These are phyloP conservation scores for Eupithecia subfuscata DNA, from an alignment of 2,888 invertebrate genomes.

Conservation along the genomic window DNA sequence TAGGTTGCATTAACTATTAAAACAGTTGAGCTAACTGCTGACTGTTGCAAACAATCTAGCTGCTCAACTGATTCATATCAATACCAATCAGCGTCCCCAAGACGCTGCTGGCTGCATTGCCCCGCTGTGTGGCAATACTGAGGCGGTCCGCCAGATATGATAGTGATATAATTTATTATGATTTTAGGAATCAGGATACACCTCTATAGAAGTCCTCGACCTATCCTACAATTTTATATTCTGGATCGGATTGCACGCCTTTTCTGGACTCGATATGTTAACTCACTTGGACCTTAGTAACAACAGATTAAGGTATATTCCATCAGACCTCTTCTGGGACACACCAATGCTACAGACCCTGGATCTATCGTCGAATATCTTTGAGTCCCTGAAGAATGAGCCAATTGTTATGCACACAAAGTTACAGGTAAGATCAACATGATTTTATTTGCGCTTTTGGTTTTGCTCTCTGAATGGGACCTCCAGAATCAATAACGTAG, in stretches of 20 bases:
- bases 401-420: constrained; percentile 83
- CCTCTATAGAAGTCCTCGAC: constrained; percentile 76
- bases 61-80: background rate
- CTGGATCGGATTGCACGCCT: constrained; percentile 86
- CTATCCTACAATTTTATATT: constrained; percentile 85
- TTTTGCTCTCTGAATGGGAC: too few relatives aligned
- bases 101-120: background rate
- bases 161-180: constrained; percentile 2
- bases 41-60: background rate
- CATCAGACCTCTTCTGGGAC: constrained; percentile 82
- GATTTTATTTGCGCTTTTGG: too few relatives aligned
- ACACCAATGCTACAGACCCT: constrained; percentile 80
- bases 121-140: background rate
- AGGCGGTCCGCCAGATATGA: constrained; percentile 1
- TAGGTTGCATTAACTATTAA: background rate
- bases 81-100: background rate
- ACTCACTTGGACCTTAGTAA: constrained; percentile 84
- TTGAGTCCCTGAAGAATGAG: constrained; percentile 81
- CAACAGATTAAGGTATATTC: constrained; percentile 84
- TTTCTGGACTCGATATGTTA: constrained; percentile 79
- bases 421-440: constrained; percentile 68
- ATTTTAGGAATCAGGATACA: constrained; percentile 75
- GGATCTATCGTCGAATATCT: constrained; percentile 86
- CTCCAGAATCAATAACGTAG: too few relatives aligned
- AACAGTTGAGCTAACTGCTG: background rate